Evolutionary conservation across 2,113 vertebrate species (phyloP), one percentile per base, ranked within the genome.

Genomic region (Xyliphius kryptos): DNA sequence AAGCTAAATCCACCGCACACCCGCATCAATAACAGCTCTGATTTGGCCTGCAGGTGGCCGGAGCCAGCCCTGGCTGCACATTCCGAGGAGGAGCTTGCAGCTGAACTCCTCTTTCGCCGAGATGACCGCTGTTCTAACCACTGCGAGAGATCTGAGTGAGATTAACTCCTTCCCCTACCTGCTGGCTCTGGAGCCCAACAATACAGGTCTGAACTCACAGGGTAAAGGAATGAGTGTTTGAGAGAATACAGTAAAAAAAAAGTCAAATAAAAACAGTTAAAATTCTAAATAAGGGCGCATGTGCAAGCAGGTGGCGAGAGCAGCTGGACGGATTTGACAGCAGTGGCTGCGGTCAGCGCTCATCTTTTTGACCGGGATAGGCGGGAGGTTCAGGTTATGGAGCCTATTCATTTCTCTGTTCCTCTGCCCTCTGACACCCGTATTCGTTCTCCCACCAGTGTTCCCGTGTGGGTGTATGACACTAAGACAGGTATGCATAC

Each of bases 61-160:
- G 56, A 91, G 87, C 32, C 95, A 94, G 80, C 93, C 94, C 6
- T 89, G 93, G 89, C 90, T 90, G 6, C 93, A 97, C 81, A 92
- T 97, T 69, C 93, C 89, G 3, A 89, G 94, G 56, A 89, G 90
- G 71, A 89, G 92, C 1, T 87, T 93, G 6, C 89, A 89, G 40
- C 75, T 95, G 68, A 89, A 85, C 79, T 88, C 90, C 66, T 91
- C 94, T 37, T 94, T 94, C 80, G 90, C 85, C 9, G 86, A 92
- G 10, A 88, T 97, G 66, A 88, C 91, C 2, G 93, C 93, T 0
- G 85, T 85, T 1, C 88, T 98, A 71, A 98, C 95, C 0, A 87
- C 91, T 0, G 92, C 93, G 80, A 87, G 86, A 65, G 89, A 88
- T 46, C 87, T 88, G 70, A 89, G 88, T 38, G 89, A 92, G 71